Evolutionary conservation across 1,140 invertebrate genomes (phyloP).

Genomic region (Procambarus clarkii): DNA sequence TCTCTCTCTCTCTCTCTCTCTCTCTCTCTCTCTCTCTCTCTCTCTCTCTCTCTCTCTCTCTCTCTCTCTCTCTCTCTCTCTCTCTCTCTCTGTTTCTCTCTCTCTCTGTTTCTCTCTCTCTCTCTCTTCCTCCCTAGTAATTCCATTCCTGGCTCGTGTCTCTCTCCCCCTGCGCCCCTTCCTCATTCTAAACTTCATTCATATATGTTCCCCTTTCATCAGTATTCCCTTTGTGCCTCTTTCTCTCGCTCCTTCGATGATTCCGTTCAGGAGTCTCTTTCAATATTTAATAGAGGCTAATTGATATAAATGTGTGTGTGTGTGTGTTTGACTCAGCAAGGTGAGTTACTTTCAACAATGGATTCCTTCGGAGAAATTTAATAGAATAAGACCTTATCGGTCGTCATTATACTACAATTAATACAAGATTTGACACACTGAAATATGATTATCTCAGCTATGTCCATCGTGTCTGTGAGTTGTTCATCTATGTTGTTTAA

Average conservation of each 20-base stretch:
- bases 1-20: neutral
- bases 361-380: no score
- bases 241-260: neutral
- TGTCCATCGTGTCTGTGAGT: no score
- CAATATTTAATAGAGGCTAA: no score
- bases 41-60: neutral
- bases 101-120: neutral
- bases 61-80: neutral
- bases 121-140: neutral
- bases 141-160: neutral
- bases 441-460: no score
- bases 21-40: neutral
- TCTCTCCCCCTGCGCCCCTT: neutral
- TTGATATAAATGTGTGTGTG: no score
- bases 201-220: neutral
- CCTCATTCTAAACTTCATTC: neutral
- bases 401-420: no score
- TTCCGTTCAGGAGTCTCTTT: neutral
- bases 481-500: no score
- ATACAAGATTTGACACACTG: no score
- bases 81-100: neutral
- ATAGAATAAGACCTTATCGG: no score
- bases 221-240: neutral
- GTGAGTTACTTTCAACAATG: no score
- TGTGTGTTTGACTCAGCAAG: no score